Conservation (phyloP, 2,888 invertebrate genomes). For the Heteromurus nitidus region DNA sequence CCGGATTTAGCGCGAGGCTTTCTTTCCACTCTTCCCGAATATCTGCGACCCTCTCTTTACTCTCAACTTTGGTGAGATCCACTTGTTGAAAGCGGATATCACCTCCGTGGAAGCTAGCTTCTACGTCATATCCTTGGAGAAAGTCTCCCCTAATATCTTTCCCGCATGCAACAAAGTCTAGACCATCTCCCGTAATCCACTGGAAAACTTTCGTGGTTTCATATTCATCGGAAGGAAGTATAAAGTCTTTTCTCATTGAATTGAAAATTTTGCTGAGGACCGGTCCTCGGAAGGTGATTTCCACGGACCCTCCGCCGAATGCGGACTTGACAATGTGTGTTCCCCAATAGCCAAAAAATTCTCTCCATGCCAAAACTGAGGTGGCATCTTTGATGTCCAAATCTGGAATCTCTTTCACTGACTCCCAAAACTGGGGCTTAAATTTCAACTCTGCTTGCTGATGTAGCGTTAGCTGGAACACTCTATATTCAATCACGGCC, state of each 20-base stretch:
- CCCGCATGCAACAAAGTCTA: slow-evolving; percentile 56
- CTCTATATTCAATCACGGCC: slow-evolving; percentile 61
- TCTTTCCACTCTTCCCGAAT: slow-evolving; percentile 66
- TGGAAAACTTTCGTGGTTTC: slow-evolving; percentile 64
- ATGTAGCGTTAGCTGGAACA: slow-evolving; percentile 61
- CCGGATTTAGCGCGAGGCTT: slow-evolving; percentile 53
- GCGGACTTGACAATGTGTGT: slow-evolving; percentile 63
- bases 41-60: slow-evolving; percentile 57
- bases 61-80: slow-evolving; percentile 62
- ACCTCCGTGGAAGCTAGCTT: slow-evolving; percentile 63
- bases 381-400: slow-evolving; percentile 51
- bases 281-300: slow-evolving; percentile 59
- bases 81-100: slow-evolving; percentile 56
- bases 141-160: slow-evolving; percentile 52
- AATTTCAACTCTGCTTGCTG: slow-evolving; percentile 46
- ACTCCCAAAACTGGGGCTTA: slow-evolving; percentile 65
- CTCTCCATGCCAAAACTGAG: slow-evolving; percentile 57
- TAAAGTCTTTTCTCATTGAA: slow-evolving; percentile 56
- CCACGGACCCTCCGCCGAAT: slow-evolving; percentile 63
- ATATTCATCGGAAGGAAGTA: slow-evolving; percentile 61
- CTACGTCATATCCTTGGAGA: slow-evolving; percentile 60
- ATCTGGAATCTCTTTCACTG: slow-evolving; percentile 51
- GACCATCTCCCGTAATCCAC: slow-evolving; percentile 67
- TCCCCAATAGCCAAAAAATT: slow-evolving; percentile 68
- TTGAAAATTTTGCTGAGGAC: slow-evolving; percentile 57